Percentiles rank a stretch among this genome's conserved stretches.
These are phyloP conservation scores for Calcarius lapponicus DNA, from an alignment of 2,797 vertebrate species.

Conservation along the genomic window DNA sequence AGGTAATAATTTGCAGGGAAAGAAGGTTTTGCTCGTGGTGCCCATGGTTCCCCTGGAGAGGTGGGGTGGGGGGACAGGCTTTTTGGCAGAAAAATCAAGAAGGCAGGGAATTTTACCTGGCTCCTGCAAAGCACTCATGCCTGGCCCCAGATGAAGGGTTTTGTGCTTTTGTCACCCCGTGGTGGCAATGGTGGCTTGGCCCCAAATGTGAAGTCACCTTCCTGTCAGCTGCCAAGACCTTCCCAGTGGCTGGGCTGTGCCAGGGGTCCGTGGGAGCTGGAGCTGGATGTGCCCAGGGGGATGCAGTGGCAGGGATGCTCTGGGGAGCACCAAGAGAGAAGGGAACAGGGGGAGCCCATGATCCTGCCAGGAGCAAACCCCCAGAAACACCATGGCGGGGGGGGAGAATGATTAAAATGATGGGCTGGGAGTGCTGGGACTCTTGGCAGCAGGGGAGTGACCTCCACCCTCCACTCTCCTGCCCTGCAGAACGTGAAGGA, in stretches of 20 bases:
- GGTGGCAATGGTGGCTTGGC: background rate
- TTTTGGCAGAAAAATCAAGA: background rate
- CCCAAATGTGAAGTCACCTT: background rate
- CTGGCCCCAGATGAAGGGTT: background rate
- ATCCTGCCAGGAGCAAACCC: background rate
- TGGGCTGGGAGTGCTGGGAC: background rate
- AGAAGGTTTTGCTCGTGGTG: background rate
- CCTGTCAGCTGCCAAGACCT: no score
- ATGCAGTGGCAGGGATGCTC: accelerated
- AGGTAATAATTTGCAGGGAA: background rate
- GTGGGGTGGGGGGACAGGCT: background rate
- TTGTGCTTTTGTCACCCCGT: background rate
- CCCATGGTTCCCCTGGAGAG: background rate
- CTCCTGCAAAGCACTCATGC: background rate
- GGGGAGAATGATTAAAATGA: background rate
- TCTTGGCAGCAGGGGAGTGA: accelerated
- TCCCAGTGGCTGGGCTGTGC: background rate
- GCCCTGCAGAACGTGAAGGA: constrained; percentile 84
- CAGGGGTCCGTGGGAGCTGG: accelerated
- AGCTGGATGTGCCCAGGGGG: accelerated
- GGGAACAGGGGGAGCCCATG: background rate
- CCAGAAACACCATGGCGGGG: accelerated
- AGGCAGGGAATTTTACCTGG: background rate
- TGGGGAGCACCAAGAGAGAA: background rate
- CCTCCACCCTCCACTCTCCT: background rate